phyloP scores from a whole-genome alignment of 2,888 invertebrate species.

The Leptodirus hochenwartii region DNA sequence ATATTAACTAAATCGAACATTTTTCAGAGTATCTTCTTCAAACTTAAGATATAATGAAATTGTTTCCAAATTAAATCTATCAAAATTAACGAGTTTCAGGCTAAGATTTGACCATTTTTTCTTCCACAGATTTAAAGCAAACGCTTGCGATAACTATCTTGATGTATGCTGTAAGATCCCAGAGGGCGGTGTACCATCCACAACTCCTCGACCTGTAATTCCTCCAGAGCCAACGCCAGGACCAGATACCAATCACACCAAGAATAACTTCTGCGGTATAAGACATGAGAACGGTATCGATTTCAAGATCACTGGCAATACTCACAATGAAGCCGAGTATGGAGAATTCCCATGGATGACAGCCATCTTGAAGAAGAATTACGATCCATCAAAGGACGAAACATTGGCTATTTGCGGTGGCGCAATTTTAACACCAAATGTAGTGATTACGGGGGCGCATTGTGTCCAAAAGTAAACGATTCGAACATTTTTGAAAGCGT shows the following conservation, averaged over 20 bases:
- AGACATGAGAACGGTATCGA: slow-evolving; percentile 38
- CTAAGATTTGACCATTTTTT: too few species aligned
- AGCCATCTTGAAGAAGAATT: slow-evolving; percentile 36
- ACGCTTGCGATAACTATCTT: slow-evolving; percentile 47
- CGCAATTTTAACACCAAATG: slow-evolving; percentile 58
- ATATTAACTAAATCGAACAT: too few species aligned
- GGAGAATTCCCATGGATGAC: slow-evolving; percentile 79
- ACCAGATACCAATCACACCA: too few species aligned
- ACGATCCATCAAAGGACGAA: slow-evolving; percentile 21
- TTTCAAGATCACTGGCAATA: slow-evolving; percentile 33
- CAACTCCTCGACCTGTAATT: slow-evolving; percentile 14
- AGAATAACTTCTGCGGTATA: slow-evolving; percentile 32
- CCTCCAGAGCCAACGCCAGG: slow-evolving; percentile 14
- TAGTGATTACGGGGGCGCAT: slow-evolving; percentile 66
- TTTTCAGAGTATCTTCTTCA: too few species aligned
- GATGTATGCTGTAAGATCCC: slow-evolving; percentile 52
- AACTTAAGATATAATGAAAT: too few species aligned
- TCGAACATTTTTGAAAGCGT: too few species aligned
- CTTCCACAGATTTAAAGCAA: slow-evolving; percentile 36
- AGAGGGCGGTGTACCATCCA: slow-evolving; percentile 15
- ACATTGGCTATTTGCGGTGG: slow-evolving; percentile 49
- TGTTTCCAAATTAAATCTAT: too few species aligned
- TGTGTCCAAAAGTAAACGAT: slow-evolving; percentile 40
- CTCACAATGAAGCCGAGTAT: slow-evolving; percentile 51
- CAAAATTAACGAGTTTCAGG: too few species aligned